Base-by-base conservation (phyloP, 2,113 vertebrate genomes). In the Cyphomyrus plagiostoma region DNA sequence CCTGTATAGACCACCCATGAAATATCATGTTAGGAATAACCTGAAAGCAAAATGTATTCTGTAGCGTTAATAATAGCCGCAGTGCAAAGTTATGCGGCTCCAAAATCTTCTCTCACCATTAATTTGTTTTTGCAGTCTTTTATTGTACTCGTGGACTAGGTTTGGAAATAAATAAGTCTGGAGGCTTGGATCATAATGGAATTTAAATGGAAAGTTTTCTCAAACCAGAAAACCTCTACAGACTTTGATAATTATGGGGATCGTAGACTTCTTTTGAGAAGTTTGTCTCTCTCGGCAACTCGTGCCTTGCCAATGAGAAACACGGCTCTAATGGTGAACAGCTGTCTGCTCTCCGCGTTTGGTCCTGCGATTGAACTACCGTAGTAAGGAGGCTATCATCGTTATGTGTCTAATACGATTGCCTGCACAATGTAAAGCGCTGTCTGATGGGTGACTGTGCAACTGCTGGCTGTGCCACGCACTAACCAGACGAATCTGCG, bases 261-360 rank as follows among this genome's bases (percentile, higher is more conserved):
- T 89, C 91, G 86, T 86, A 89, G 90, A 86, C 23, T 88, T 91
- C 90, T 92, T 92, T 92, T 35, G 88, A 89, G 93, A 91, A 92
- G 83, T 83, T 85, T 89, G 86, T 89, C 91, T 91, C 70, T 92
- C 90, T 93, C 91, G 62, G 90, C 91, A 93, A 91, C 90, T 89
- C 90, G 89, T 88, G 62, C 50, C 90, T 91, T 91, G 93, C 90
- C 92, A 94, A 85, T 86, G 91, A 92, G 92, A 88, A 90, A 74
- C 91, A 87, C 89, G 23, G 89, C 82, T 74, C 89, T 95, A 95
- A 95, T 95, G 89, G 86, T 74, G 88, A 92, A 92, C 95, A 96
- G 93, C 94, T 95, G 91, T 84, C 87, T 92, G 91, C 91, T 90
- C 91, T 90, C 91, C 90, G 91, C 88, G 86, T 89, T 94, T 89